phyloP scores from a whole-genome alignment of 2,888 invertebrate species.

The Limnephilus auricula region DNA sequence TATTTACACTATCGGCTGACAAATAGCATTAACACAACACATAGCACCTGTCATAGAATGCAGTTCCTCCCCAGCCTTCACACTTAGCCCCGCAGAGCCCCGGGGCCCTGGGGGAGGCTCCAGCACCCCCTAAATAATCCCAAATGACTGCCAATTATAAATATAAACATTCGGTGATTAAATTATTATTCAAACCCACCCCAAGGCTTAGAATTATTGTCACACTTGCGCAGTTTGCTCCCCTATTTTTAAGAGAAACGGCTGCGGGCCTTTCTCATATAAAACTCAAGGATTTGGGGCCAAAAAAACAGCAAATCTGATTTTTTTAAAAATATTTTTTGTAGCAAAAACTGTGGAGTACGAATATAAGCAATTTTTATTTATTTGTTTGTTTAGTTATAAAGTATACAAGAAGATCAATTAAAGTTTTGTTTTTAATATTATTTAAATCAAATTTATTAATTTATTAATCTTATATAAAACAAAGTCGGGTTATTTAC shows the following conservation, averaged over 20 bases:
- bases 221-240: neutral
- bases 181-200: constrained; percentile 45
- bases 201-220: neutral
- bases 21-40: constrained; percentile 9
- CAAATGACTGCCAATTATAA: constrained; percentile 58
- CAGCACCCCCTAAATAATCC: constrained; percentile 50
- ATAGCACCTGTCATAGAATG: constrained; percentile 3
- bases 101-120: neutral
- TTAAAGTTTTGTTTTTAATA: too few relatives aligned
- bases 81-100: neutral
- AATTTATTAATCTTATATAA: too few relatives aligned
- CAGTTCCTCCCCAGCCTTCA: constrained; percentile 3
- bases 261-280: too few relatives aligned
- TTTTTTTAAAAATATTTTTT: too few relatives aligned
- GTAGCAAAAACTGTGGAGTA: too few relatives aligned
- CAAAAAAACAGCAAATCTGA: too few relatives aligned
- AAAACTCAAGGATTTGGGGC: too few relatives aligned
- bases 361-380: too few relatives aligned
- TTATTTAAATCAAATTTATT: too few relatives aligned
- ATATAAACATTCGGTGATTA: constrained; percentile 55
- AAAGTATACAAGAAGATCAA: too few relatives aligned
- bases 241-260: neutral
- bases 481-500: too few relatives aligned
- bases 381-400: too few relatives aligned
- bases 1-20: constrained; percentile 8